Evolutionary conservation across 1,140 invertebrate genomes (phyloP).

Genomic region (Drosophila burlai): DNA sequence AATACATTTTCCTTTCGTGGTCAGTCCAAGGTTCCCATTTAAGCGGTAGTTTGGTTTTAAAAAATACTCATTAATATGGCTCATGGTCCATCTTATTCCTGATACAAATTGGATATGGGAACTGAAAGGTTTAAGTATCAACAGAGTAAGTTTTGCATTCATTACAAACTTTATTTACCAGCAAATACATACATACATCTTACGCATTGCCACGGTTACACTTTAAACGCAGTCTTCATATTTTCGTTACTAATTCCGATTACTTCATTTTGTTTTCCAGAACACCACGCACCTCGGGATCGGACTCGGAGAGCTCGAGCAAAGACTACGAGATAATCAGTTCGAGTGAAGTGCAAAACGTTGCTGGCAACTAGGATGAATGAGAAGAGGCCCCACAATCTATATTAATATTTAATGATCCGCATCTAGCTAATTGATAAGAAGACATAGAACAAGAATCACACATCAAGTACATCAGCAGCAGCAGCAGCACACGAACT

Average conservation of each 20-base stretch:
- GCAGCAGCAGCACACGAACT: conserved; percentile 35
- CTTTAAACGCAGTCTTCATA: neutral
- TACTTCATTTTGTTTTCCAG: conserved; percentile 54
- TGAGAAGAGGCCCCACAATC: conserved; percentile 39
- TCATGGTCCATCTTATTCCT: conserved; percentile 19
- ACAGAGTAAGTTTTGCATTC: conserved; percentile 65
- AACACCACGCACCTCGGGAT: conserved; percentile 72
- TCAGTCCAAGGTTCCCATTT: conserved; percentile 21
- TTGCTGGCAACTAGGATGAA: conserved; percentile 69
- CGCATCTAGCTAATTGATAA: conserved; percentile 75
- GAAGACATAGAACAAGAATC: conserved; percentile 51
- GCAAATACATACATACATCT: neutral
- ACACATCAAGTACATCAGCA: conserved; percentile 52
- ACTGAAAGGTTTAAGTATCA: conserved; percentile 40
- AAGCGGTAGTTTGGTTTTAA: conserved; percentile 32
- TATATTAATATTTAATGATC: conserved; percentile 62
- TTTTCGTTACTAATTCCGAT: neutral
- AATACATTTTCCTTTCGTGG: conserved; percentile 29
- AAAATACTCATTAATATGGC: conserved; percentile 16
- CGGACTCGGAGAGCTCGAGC: conserved; percentile 80
- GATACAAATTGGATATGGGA: conserved; percentile 3
- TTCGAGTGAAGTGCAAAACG: conserved; percentile 84
- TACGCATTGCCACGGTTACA: conserved; percentile 10
- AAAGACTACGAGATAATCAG: conserved; percentile 84
- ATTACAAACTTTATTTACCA: conserved; percentile 13